Evolutionary conservation across 92 coral and sea anemone species (phyloP).

Genomic region (Actinostola sp.): DNA sequence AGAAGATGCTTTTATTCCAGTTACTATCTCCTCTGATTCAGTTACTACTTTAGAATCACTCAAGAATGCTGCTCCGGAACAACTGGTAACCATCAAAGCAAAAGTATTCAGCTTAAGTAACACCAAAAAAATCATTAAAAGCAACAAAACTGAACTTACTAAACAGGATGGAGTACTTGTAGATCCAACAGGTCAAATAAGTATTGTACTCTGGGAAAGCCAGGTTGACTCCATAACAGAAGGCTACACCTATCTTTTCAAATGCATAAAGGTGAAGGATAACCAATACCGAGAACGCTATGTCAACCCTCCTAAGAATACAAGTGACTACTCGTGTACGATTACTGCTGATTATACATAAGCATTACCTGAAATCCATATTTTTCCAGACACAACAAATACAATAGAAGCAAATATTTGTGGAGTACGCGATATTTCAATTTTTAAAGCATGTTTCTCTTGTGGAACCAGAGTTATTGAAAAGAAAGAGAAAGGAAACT

Average conservation of each 20-base stretch:
- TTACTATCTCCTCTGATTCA: conserved; percentile 35
- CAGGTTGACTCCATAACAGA: conserved; percentile 18
- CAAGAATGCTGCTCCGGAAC: conserved; percentile 46
- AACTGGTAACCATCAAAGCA: conserved; percentile 45
- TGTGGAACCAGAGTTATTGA: too few relatives aligned
- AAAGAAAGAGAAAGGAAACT: too few relatives aligned
- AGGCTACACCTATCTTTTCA: conserved; percentile 34
- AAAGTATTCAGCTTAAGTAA: conserved; percentile 29
- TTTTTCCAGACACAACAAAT: conserved; percentile 26
- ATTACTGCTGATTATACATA: conserved; percentile 14
- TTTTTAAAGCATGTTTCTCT: conserved; percentile 15
- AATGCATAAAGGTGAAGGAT: conserved; percentile 31
- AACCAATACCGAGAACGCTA: conserved; percentile 28
- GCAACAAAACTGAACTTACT: conserved; percentile 12
- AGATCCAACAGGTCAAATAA: conserved; percentile 41
- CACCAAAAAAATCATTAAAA: conserved; percentile 41
- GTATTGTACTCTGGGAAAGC: conserved; percentile 29
- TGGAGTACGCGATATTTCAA: conserved; percentile 18
- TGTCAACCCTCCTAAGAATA: conserved; percentile 40
- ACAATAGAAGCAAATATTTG: conserved; percentile 7
- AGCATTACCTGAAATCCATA: conserved; percentile 24
- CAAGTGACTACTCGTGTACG: conserved; percentile 1
- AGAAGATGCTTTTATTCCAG: conserved; percentile 35
- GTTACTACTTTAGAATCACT: conserved; percentile 25
- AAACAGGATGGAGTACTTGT: conserved; percentile 36